Evolutionary conservation across 2,113 vertebrate species (phyloP).

Genomic region (Notarius lentiginosus): DNA sequence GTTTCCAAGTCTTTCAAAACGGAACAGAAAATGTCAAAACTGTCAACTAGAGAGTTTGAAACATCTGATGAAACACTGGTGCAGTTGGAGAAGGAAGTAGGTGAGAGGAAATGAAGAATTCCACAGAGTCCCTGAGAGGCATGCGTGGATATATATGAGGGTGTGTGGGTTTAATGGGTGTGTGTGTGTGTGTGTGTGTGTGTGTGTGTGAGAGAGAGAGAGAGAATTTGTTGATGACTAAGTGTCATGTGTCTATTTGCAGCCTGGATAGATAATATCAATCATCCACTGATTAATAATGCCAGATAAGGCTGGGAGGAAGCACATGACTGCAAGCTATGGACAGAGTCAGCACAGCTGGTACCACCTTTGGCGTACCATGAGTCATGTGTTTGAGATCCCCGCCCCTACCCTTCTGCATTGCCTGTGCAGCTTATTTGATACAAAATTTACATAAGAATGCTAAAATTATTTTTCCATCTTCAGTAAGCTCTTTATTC

Average conservation of each 20-base stretch:
- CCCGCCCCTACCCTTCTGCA: not conserved
- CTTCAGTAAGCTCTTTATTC: not conserved
- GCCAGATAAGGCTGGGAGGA: conserved; percentile 9
- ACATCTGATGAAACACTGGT: not conserved
- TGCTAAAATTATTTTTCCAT: not conserved
- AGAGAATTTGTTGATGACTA: conserved; percentile 33
- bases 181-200: conserved; percentile 15
- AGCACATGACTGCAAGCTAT: not conserved
- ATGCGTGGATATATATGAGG: conserved; percentile 14
- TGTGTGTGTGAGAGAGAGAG: not conserved
- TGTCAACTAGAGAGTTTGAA: conserved; percentile 9
- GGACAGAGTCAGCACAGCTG: conserved; percentile 11
- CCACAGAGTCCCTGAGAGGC: conserved; percentile 8
- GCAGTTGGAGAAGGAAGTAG: not conserved
- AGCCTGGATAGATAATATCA: conserved; percentile 22
- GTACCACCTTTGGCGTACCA: conserved; percentile 8
- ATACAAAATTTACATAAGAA: not conserved
- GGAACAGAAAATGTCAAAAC: conserved; percentile 22
- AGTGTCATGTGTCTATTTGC: conserved; percentile 29
- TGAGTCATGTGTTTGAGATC: conserved; percentile 14
- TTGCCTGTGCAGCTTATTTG: not conserved
- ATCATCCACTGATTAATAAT: conserved; percentile 21
- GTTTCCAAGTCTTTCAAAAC: not conserved
- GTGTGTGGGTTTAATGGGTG: conserved; percentile 2
- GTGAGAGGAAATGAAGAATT: conserved; percentile 11